Conservation (phyloP, 2,113 vertebrate genomes). For the Sarotherodon lohbergeri region DNA sequence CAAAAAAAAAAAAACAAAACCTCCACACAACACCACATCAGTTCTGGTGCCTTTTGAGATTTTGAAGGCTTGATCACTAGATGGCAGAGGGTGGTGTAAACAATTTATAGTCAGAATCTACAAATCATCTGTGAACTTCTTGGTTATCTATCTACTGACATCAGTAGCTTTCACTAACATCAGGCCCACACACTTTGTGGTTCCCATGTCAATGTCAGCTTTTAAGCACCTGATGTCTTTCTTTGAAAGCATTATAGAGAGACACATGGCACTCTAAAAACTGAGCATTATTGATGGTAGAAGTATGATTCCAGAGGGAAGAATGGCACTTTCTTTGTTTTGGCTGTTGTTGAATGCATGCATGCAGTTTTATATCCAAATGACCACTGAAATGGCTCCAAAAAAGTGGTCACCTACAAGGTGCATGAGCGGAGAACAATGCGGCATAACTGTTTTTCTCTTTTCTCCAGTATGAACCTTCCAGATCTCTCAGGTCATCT, state of each 20-base stretch:
- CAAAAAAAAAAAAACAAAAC: rapidly evolving
- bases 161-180: neutral
- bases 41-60: neutral
- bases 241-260: neutral
- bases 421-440: neutral
- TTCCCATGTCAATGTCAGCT: neutral
- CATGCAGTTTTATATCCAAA: neutral
- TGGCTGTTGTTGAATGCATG: neutral
- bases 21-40: neutral
- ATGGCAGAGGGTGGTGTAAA: neutral
- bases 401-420: neutral
- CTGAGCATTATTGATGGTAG: neutral
- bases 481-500: too few relatives aligned
- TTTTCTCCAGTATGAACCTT: too few relatives aligned
- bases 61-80: neutral
- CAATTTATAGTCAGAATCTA: neutral
- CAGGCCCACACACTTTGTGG: neutral
- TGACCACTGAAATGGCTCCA: neutral
- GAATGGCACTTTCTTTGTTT: neutral
- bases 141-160: neutral
- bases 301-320: neutral
- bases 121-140: neutral
- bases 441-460: too few relatives aligned
- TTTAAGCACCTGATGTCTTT: neutral
- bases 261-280: neutral